Conservation (phyloP, 2,113 vertebrate species). For the Xenopus borealis region DNA sequence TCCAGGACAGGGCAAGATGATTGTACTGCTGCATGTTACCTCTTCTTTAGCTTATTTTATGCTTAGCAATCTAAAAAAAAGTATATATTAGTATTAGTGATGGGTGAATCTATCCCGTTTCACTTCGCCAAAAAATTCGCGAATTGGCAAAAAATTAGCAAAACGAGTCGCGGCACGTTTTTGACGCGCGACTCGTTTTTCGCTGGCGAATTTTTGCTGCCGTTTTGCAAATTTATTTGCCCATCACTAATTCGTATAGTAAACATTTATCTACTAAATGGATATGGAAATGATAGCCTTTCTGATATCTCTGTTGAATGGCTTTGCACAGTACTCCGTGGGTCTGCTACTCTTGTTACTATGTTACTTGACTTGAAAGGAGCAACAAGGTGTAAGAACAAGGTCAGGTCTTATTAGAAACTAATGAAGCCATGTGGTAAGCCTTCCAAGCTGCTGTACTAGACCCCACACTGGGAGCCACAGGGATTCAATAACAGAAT, state of each 20-base stretch:
- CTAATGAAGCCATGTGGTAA: conserved; percentile 34
- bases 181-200: no score
- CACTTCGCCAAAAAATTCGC: no score
- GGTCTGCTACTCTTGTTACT: neutral
- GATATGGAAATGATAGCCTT: neutral
- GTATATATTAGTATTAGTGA: no score
- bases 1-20: no score
- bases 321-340: conserved; percentile 6
- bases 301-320: neutral
- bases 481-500: conserved; percentile 10
- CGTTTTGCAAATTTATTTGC: no score
- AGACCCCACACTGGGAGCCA: conserved; percentile 1
- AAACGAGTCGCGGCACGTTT: no score
- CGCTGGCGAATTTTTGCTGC: no score
- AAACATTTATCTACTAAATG: neutral
- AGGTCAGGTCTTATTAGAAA: conserved; percentile 20
- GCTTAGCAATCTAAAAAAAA: neutral
- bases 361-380: conserved; percentile 2
- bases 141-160: no score
- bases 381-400: conserved; percentile 23
- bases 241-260: no score
- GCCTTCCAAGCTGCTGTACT: conserved; percentile 22
- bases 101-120: no score
- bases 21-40: no score
- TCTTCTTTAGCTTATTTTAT: neutral